Evolutionary conservation across 1,140 invertebrate species (phyloP).

Genomic region (Vollenhovia emeryi): DNA sequence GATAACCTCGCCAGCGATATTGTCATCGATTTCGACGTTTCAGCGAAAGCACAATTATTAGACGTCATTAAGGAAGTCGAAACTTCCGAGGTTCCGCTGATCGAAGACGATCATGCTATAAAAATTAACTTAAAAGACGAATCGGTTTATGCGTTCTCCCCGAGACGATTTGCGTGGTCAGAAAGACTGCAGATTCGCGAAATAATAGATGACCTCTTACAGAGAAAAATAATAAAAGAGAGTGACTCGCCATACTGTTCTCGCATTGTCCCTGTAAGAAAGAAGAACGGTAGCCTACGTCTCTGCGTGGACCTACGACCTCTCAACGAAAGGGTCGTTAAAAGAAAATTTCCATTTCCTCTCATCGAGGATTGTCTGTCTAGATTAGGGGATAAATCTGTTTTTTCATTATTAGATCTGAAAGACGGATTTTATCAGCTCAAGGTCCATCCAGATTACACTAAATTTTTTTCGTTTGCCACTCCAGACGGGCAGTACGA

Average conservation of each 20-base stretch:
- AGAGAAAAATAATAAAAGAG: not conserved
- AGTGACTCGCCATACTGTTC: not conserved
- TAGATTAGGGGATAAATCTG: not conserved
- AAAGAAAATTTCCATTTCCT: not conserved
- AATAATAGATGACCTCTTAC: not conserved
- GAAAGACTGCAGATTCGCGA: not conserved
- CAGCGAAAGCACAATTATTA: too few species aligned
- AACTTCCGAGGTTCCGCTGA: too few species aligned
- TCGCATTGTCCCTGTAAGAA: not conserved
- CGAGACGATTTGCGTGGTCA: not conserved
- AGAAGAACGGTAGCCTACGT: not conserved
- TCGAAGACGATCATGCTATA: not conserved
- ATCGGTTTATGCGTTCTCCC: not conserved
- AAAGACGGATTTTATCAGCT: not conserved
- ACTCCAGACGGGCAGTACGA: not conserved
- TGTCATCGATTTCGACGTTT: too few species aligned
- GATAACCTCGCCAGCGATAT: too few species aligned
- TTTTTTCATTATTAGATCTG: not conserved
- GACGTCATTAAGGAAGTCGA: too few species aligned
- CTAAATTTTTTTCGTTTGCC: not conserved
- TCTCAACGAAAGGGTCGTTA: rapidly evolving
- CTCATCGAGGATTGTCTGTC: not conserved
- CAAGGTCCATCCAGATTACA: not conserved
- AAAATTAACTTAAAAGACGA: not conserved
- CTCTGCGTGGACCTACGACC: not conserved